Base-by-base conservation (phyloP, 1,140 invertebrate genomes). In the Euwallacea similis region DNA sequence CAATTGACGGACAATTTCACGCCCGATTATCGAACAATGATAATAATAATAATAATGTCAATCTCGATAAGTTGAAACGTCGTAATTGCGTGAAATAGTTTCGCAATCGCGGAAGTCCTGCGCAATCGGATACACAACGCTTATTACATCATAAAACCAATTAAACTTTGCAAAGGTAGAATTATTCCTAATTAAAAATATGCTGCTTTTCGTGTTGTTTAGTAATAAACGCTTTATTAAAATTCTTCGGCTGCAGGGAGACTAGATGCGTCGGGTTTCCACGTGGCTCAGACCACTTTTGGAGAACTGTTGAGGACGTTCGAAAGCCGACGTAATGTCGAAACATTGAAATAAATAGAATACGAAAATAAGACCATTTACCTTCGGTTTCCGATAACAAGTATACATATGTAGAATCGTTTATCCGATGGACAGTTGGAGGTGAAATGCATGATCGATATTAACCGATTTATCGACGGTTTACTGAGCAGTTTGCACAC, bases 41-140 rank as follows among this genome's bases (percentile, higher is more conserved):
- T 15, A 56, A 56, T 15, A 56, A n/a, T 56, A 50, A 50, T 50
- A 50, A 50, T 50, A 50, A 11, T 50, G 46, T 50, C 46, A 50
- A 50, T 50, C 46, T 13, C 46, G 46, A 50, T 50, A 50, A 50
- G 9, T 10, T 50, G 21, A 7, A 50, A 50, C 46, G 46, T 50
- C 46, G 54, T 56, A 56, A 56, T 56, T 56, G 54, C 54, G 54
- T 56, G 54, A 56, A 56, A 56, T 56, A 56, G n/a, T 56, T 15
- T 56, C 16, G 54, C 54, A 56, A 56, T 56, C 54, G n/a, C 11
- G 54, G 54, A 56, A 56, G 54, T 56, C 16, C n/a, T n/a, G 54
- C 54, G 54, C 16, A 56, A 56, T 56, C 11, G n/a, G 54, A 56
- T 15, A 13, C 16, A 13, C n/a, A 56, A 56, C 54, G 54, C 7